Conservation (phyloP, 2,797 vertebrate genomes). For the Sebastes kiyomatsui region DNA sequence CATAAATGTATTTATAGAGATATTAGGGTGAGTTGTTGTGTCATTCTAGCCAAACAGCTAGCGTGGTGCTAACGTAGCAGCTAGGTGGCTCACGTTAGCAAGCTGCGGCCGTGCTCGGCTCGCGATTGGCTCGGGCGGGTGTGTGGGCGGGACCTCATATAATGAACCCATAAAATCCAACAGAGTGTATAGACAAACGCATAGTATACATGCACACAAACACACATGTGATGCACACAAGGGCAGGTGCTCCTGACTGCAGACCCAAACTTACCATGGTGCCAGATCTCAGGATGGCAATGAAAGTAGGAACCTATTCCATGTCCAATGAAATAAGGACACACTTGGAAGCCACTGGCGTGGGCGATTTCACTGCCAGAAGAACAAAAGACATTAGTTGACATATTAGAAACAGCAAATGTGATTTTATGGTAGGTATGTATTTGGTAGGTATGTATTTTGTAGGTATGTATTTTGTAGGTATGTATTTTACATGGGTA, state of each 20-base stretch:
- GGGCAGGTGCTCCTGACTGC: background rate
- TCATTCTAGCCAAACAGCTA: too few species aligned
- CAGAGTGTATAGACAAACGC: background rate
- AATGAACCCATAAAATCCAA: background rate
- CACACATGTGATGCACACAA: background rate
- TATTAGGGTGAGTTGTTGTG: too few species aligned
- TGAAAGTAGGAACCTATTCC: constrained; percentile 97
- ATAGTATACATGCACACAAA: background rate
- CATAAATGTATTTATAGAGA: too few species aligned
- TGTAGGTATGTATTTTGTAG: background rate
- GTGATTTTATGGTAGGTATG: background rate
- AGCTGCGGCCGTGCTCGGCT: too few species aligned
- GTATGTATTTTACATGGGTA: background rate
- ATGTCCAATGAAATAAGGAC: constrained; percentile 94
- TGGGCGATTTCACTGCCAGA: constrained; percentile 84
- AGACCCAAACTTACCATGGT: constrained; percentile 87
- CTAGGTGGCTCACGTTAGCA: too few species aligned
- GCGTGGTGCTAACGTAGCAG: too few species aligned
- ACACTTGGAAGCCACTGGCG: constrained; percentile 87
- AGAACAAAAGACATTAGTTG: background rate
- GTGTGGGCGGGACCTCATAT: too few species aligned
- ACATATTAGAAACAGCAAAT: background rate
- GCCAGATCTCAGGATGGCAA: constrained; percentile 97
- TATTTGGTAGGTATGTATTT: background rate
- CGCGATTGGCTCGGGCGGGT: too few species aligned